Evolutionary conservation across 2,888 invertebrate genomes (phyloP).

Genomic region (Diaprepes abbreviatus): DNA sequence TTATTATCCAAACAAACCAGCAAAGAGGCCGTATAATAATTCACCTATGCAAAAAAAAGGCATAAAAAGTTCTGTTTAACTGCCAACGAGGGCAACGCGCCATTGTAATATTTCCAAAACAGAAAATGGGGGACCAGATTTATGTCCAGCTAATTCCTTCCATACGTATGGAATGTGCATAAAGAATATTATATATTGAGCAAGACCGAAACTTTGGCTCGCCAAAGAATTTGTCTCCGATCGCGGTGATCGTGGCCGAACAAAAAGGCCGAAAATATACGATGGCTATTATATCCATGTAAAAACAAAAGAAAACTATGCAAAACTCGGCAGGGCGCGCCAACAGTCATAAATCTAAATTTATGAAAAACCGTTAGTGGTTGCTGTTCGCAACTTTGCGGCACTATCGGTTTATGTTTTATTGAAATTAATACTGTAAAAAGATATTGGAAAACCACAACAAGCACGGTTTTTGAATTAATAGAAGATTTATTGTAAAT

Average conservation of each 20-base stretch:
- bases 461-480: constrained; percentile 27
- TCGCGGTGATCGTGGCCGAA: constrained; percentile 8
- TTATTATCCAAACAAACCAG: constrained; percentile 46
- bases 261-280: constrained; percentile 36
- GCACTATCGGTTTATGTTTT: constrained; percentile 37
- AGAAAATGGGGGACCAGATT: constrained; percentile 33
- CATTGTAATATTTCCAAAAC: constrained; percentile 39
- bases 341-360: constrained; percentile 36
- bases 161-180: constrained; percentile 37
- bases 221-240: constrained; percentile 40
- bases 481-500: constrained; percentile 24
- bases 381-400: constrained; percentile 38
- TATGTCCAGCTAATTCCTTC: constrained; percentile 43
- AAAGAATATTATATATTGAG: constrained; percentile 34
- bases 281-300: constrained; percentile 32
- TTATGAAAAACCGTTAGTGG: constrained; percentile 41
- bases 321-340: constrained; percentile 35
- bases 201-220: constrained; percentile 28
- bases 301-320: constrained; percentile 46
- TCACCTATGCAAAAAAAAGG: constrained; percentile 34
- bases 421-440: constrained; percentile 43
- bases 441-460: constrained; percentile 35
- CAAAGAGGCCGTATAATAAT: constrained; percentile 39
- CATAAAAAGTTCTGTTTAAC: constrained; percentile 33
- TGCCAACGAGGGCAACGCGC: constrained; percentile 25